Evolutionary conservation across 2,113 vertebrate genomes (phyloP).

Genomic region (Vidua chalybeata): DNA sequence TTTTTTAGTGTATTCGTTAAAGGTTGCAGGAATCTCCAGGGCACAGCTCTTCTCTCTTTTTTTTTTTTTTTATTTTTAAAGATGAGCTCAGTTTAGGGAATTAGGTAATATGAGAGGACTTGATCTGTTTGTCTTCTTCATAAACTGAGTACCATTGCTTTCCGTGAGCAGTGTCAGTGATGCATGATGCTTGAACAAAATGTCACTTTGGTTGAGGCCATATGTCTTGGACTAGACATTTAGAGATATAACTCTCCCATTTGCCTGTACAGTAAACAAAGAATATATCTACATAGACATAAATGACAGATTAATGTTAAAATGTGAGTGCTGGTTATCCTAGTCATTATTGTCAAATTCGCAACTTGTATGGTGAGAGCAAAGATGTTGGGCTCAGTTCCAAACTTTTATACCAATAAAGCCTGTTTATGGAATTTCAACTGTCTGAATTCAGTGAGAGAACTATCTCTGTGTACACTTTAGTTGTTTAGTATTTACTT

Average conservation of each 20-base stretch:
- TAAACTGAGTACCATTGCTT: background rate
- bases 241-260: background rate
- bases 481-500: background rate
- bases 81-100: background rate
- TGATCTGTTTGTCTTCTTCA: background rate
- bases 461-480: background rate
- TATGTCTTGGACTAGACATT: background rate
- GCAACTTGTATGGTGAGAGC: background rate
- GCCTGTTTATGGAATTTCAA: background rate
- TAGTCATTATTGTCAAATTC: background rate
- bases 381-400: background rate
- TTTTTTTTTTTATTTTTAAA: background rate
- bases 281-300: background rate
- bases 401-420: background rate
- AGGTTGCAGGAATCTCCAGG: constrained; percentile 19
- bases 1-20: constrained; percentile 38
- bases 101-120: background rate
- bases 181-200: background rate
- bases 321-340: background rate
- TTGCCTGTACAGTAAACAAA: background rate
- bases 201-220: background rate
- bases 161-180: background rate
- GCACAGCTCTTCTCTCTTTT: background rate
- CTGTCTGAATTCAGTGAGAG: background rate
- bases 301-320: background rate